Conservation (phyloP, 2,888 invertebrate species). For the Magallana nippona region DNA sequence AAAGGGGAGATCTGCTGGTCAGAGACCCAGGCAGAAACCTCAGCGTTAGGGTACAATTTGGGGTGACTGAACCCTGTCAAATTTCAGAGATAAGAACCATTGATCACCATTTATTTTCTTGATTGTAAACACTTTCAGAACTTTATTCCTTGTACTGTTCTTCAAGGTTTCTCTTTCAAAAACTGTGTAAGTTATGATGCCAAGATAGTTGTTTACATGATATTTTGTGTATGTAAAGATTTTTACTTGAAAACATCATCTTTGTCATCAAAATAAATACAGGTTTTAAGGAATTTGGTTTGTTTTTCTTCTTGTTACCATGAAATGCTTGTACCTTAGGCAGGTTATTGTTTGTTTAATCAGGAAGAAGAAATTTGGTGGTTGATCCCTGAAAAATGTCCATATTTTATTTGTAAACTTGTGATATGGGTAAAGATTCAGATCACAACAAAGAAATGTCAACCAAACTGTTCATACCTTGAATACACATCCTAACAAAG, state of each 20-base stretch:
- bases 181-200: background rate
- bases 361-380: no score
- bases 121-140: slow-evolving; percentile 1
- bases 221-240: background rate
- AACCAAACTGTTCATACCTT: background rate
- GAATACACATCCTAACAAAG: slow-evolving; percentile 27
- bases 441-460: slow-evolving; percentile 19
- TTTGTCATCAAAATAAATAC: slow-evolving; percentile 10
- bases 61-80: background rate
- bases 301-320: no score
- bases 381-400: no score
- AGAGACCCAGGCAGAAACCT: background rate
- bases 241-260: background rate
- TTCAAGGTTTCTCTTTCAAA: slow-evolving; percentile 7
- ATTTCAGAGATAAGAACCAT: slow-evolving; percentile 4
- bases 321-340: no score
- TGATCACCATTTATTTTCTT: background rate
- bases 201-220: slow-evolving; percentile 4
- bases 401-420: no score
- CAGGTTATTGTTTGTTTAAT: no score
- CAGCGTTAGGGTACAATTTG: background rate
- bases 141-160: background rate
- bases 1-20: background rate
- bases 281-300: background rate
- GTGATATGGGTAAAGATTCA: background rate